Evolutionary conservation across 35 echinoderm and acorn worm species (phyloP), one percentile per base, ranked within the genome.

Genomic region (Nesometra sesokonis): DNA sequence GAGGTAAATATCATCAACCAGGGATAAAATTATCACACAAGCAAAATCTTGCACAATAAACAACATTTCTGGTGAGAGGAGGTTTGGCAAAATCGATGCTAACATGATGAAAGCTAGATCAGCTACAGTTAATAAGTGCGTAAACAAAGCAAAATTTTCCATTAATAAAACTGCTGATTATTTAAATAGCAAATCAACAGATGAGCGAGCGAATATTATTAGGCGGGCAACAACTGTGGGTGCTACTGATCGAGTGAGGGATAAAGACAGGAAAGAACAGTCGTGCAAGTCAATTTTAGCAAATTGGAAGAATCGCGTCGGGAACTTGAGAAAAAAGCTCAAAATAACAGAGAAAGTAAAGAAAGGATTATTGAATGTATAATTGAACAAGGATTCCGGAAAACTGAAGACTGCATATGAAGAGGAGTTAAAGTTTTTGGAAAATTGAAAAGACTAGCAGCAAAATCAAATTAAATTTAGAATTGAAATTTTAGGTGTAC

Each of bases 91-190:
- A 23, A 0, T 84, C 15, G 82, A 84, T 32, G 29, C 0, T 23
- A 36, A 34, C 13, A 34, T 84, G 9, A 34, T 38, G 31, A 34
- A 32, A 15, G 82, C 82, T 17, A 34, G 34, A 34, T 38, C 36
- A 34, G n/a, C 32, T 15, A 27, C 82, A 15, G 13, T 84, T 84
- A 38, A 21, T 23, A 84, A 84, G 82, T 34, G 27, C 17, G 82
- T 38, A 38, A 38, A 17, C 36, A 84, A 35, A 32, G 35, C 46
- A 13, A 84, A 38, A 38, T 84, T 84, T 38, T 38, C 17, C 17
- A 38, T 32, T 17, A 84, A 84, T 38, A 84, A 84, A 38, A 84
- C 82, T n/a, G n/a, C n/a, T n/a, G n/a, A n/a, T n/a, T n/a, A n/a
- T n/a, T n/a, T 47, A 9, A 31, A 15, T n/a, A 57, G 30, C 7